phyloP scores from a whole-genome alignment of 2,113 vertebrate genomes.

The Salvelinus sp. region DNA sequence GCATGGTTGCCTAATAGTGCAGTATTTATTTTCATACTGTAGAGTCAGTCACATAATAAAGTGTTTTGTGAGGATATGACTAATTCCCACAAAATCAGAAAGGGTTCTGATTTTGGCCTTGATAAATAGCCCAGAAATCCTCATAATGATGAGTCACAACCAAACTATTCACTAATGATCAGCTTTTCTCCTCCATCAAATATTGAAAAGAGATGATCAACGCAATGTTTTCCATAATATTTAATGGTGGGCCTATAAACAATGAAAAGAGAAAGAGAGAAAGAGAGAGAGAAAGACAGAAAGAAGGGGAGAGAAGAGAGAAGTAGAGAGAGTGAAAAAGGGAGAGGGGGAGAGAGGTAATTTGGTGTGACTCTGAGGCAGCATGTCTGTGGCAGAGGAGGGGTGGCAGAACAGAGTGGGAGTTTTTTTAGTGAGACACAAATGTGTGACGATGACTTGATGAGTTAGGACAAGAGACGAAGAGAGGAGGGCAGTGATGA shows the following conservation, averaged over 20 bases:
- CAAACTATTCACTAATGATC: too few species aligned
- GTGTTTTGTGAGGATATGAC: too few species aligned
- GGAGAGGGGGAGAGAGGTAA: background rate
- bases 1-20: too few species aligned
- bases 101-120: too few species aligned
- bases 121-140: too few species aligned
- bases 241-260: background rate
- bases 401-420: background rate
- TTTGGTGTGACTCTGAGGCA: background rate
- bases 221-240: background rate
- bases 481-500: background rate
- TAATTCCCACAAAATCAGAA: too few species aligned
- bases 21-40: too few species aligned
- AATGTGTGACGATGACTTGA: slow-evolving; percentile 9
- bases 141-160: too few species aligned
- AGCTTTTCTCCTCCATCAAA: too few species aligned
- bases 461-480: background rate
- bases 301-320: background rate
- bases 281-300: background rate
- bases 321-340: slow-evolving; percentile 9
- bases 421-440: slow-evolving; percentile 1
- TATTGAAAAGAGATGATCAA: background rate
- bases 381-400: background rate
- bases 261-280: background rate
- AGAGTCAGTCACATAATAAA: too few species aligned